Base-by-base conservation (phyloP, 2,797 vertebrate genomes). In the Loriculus beryllinus region DNA sequence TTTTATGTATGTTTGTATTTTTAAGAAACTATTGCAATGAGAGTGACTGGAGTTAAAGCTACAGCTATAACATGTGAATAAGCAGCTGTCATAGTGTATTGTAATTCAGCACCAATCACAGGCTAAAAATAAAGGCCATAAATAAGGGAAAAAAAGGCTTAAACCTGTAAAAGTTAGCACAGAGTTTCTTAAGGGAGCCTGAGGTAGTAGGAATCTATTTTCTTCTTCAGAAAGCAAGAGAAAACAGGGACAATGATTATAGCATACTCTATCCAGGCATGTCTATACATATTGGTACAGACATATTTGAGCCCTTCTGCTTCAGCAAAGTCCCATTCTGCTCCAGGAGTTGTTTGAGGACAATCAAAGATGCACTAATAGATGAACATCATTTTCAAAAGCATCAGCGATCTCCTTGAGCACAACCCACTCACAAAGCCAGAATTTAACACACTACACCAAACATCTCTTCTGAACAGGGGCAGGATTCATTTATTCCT, bases 91-190 rank as follows among this genome's bases (percentile, higher is more conserved):
- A 51, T 22, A 14, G 15, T 54, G 65, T 80, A 71, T 87, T 86
- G 57, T 51, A 80, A 94, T 79, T 92, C 85, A 92, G 52, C 23
- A 88, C 54, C 64, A 82, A 85, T n/a, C 57, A 72, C 17, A 82
- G 35, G 48, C 65, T 84, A 86, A 92, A 93, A 93, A 89, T 71
- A 92, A 76, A 77, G 91, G 17, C 10, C 37, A 43, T 64, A 90
- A 94, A 93, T 51, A 89, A n/a, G 28, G 14, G 17, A 1, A 5
- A 67, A 51, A 92, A 82, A 70, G 8, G 8, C 31, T 18, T 70
- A 77, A 94, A 71, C 28, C 54, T 45, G 37, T 37, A 43, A 62
- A 92, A 82, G n/a, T 69, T 71, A 20, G 5, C 6, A 3, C 18
- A 75, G 51, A 88, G 10, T 68, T 89, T 82, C 65, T 87, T 70